phyloP scores from a whole-genome alignment of 2,888 invertebrate genomes.

The Eretmocerus hayati region DNA sequence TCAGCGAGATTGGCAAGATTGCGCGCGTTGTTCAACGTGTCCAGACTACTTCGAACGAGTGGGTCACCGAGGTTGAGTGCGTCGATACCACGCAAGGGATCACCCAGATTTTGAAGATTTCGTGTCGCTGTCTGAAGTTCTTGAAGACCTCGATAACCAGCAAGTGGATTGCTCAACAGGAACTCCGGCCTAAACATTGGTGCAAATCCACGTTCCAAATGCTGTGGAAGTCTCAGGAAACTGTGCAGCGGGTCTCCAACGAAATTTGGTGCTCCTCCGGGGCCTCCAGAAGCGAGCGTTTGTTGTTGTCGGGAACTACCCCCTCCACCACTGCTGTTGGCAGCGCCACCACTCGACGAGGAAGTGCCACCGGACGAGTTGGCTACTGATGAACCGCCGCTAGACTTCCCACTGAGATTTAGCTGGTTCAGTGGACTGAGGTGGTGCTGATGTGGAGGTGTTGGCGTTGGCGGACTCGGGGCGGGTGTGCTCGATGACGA shows the following conservation, averaged over 20 bases:
- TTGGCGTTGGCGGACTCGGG: constrained; percentile 46
- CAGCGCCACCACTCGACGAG: constrained; percentile 36
- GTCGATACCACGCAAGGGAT: constrained; percentile 43
- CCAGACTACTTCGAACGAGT: constrained; percentile 41
- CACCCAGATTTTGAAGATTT: constrained; percentile 43
- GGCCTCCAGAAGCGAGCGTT: constrained; percentile 39
- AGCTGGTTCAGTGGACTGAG: constrained; percentile 44
- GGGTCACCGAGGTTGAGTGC: constrained; percentile 43
- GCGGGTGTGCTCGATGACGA: constrained; percentile 47
- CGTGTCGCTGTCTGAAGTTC: constrained; percentile 44
- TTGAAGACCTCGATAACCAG: constrained; percentile 42
- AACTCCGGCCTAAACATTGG: constrained; percentile 46
- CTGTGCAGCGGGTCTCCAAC: constrained; percentile 44
- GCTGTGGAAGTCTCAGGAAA: constrained; percentile 43
- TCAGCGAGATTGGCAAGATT: constrained; percentile 45
- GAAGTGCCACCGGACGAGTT: constrained; percentile 45
- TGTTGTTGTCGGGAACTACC: constrained; percentile 11
- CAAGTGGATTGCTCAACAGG: constrained; percentile 39
- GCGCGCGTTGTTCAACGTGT: constrained; percentile 42
- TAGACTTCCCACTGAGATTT: constrained; percentile 45
- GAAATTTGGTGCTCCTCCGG: constrained; percentile 33
- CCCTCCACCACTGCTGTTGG: constrained; percentile 6
- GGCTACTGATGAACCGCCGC: constrained; percentile 44
- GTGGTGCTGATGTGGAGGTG: constrained; percentile 43
- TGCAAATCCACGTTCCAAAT: constrained; percentile 40